A percentile compares a stretch with the other conserved stretches of the same genome.
Evolutionary conservation across 1,140 invertebrate species (phyloP).

Genomic region (Apolygus lucorum): DNA sequence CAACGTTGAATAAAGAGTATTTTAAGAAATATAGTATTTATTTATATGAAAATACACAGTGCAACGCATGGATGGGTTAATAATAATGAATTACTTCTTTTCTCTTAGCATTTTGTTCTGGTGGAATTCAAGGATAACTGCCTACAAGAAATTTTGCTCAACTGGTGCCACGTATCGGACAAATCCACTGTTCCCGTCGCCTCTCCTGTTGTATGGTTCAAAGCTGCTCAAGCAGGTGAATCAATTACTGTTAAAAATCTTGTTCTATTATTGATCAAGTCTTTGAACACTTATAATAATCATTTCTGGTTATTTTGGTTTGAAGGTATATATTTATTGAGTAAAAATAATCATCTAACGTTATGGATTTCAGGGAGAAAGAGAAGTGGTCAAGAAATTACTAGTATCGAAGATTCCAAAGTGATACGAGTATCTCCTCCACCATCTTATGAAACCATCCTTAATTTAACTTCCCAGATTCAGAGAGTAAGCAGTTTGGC

Average conservation of each 20-base stretch:
- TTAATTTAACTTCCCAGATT: not conserved
- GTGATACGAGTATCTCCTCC: not conserved
- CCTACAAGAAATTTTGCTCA: constrained; percentile 30
- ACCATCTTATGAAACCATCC: not conserved
- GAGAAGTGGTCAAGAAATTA: not conserved
- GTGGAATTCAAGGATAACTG: constrained; percentile 36
- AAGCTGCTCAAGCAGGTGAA: constrained; percentile 12
- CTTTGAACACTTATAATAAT: too few species aligned
- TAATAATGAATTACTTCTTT: too few species aligned
- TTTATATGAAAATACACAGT: too few species aligned
- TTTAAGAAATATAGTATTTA: too few species aligned
- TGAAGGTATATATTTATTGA: too few species aligned
- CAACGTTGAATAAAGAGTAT: too few species aligned
- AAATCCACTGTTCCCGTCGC: constrained; percentile 32
- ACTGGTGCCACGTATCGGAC: constrained; percentile 32
- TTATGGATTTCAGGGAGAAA: not conserved
- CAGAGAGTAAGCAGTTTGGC: not conserved
- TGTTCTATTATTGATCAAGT: too few species aligned
- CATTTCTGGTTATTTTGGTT: too few species aligned
- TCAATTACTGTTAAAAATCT: too few species aligned
- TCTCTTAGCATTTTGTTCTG: constrained; percentile 37
- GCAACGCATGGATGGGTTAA: too few species aligned
- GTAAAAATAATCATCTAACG: too few species aligned
- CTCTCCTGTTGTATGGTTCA: constrained; percentile 35
- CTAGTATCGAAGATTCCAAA: not conserved